Conservation (phyloP, 1,140 invertebrate species). For the Calosoma granatense region DNA sequence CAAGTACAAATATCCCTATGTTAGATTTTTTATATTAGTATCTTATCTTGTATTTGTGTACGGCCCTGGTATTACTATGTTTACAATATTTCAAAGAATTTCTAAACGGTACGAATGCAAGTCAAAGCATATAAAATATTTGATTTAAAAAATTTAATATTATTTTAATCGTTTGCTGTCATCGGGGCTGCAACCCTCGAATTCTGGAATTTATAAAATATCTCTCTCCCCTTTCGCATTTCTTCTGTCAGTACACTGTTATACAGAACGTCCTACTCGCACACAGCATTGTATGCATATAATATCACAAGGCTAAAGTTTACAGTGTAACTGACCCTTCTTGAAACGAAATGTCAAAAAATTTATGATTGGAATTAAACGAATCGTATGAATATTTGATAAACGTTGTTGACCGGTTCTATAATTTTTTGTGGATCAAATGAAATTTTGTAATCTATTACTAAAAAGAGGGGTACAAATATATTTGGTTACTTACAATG, state of each 20-base stretch:
- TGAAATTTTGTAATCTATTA: background rate
- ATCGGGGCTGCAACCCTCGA: background rate
- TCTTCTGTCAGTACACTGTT: background rate
- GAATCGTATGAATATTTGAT: background rate
- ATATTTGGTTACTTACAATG: background rate
- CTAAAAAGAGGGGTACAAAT: background rate
- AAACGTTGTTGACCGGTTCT: background rate
- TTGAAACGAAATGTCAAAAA: background rate
- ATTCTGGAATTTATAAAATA: background rate
- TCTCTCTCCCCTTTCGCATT: background rate
- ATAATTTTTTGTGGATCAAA: background rate
- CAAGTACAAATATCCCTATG: no score
- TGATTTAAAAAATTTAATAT: background rate
- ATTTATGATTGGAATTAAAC: background rate
- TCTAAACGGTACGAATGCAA: no score
- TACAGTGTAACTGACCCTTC: background rate
- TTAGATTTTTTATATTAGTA: no score
- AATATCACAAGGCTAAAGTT: no score
- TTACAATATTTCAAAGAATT: no score
- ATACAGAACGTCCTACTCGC: background rate
- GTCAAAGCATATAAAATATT: no score
- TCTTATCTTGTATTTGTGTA: no score
- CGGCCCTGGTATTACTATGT: no score
- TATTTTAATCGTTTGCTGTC: background rate
- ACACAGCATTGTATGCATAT: background rate